A percentile compares a stretch with the other conserved stretches of the same genome.
Evolutionary conservation across 2,888 invertebrate genomes (phyloP).

Genomic region (Limulus polyphemus): DNA sequence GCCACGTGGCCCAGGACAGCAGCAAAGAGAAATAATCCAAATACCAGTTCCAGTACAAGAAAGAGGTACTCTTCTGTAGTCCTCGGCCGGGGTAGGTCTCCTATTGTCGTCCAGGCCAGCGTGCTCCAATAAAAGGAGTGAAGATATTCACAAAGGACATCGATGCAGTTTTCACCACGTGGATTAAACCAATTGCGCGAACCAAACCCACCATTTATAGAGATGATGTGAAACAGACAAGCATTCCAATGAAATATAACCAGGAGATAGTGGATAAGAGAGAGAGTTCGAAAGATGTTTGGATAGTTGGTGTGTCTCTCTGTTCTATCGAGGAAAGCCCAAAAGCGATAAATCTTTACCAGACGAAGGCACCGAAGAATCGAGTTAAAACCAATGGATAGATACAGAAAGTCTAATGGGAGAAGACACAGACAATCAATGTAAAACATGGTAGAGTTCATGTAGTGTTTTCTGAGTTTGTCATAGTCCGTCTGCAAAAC

Average conservation of each 20-base stretch:
- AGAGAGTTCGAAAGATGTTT: conserved; percentile 60
- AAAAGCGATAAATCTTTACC: conserved; percentile 94
- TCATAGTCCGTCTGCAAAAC: conserved; percentile 90
- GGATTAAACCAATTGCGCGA: conserved; percentile 45
- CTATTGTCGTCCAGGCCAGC: conserved; percentile 86
- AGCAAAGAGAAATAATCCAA: conserved; percentile 87
- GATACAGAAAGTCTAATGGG: conserved; percentile 93
- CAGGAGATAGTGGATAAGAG: conserved; percentile 41
- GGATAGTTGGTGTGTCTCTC: conserved; percentile 98
- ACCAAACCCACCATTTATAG: conserved; percentile 88
- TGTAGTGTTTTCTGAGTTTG: conserved; percentile 88
- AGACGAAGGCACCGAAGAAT: conserved; percentile 88
- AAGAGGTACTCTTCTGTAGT: conserved; percentile 91
- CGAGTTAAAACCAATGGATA: conserved; percentile 88
- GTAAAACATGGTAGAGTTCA: conserved; percentile 96
- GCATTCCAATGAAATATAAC: conserved; percentile 99
- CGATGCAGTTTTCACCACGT: conserved; percentile 51
- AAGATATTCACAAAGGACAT: conserved; percentile 86
- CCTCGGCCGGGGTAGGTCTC: conserved; percentile 76
- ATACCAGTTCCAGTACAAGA: conserved; percentile 84
- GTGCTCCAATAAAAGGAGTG: conserved; percentile 99
- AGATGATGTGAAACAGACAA: conserved; percentile 92
- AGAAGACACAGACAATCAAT: conserved; percentile 95
- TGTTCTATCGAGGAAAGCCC: conserved; percentile 96
- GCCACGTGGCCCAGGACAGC: conserved; percentile 94